phyloP scores from a whole-genome alignment of 1,140 invertebrate genomes.

The Episyrphus balteatus region DNA sequence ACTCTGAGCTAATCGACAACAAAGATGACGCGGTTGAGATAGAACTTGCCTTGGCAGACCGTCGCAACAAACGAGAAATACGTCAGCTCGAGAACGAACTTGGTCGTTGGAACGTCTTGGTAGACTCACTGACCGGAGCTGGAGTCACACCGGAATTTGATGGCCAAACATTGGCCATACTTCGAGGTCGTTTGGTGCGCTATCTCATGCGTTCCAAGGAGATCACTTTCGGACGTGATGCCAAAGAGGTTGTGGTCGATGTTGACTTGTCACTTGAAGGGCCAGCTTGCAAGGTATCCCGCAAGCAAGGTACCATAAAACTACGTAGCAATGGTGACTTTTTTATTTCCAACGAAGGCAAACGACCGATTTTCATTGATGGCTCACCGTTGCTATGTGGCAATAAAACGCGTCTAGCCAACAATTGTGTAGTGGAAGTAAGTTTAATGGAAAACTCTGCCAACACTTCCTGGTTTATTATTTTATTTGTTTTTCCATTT shows the following conservation, averaged over 20 bases:
- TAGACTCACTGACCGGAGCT: conserved; percentile 75
- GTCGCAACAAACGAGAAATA: conserved; percentile 63
- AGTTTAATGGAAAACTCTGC: conserved; percentile 12
- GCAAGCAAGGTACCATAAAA: conserved; percentile 79
- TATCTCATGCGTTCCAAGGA: conserved; percentile 93
- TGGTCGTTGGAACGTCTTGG: conserved; percentile 84
- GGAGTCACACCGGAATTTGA: conserved; percentile 74
- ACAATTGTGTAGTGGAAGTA: conserved; percentile 93
- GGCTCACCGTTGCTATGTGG: conserved; percentile 76
- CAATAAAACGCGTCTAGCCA: conserved; percentile 76
- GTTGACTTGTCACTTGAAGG: conserved; percentile 91
- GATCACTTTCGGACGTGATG: conserved; percentile 85
- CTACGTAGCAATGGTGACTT: conserved; percentile 89
- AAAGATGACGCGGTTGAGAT: conserved; percentile 61
- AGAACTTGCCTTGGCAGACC: conserved; percentile 56
- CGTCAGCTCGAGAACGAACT: conserved; percentile 80
- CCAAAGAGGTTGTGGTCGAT: conserved; percentile 82
- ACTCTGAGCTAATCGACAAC: conserved; percentile 67
- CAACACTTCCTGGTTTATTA: conserved; percentile 1
- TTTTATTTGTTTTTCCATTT: conserved; percentile 23
- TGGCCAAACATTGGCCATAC: conserved; percentile 82
- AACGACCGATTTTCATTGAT: conserved; percentile 87
- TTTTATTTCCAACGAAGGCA: conserved; percentile 89
- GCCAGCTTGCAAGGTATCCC: conserved; percentile 71
- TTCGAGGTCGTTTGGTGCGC: conserved; percentile 83